Conservation (phyloP, 1,140 invertebrate species). For the Apocrypta bakeri region DNA sequence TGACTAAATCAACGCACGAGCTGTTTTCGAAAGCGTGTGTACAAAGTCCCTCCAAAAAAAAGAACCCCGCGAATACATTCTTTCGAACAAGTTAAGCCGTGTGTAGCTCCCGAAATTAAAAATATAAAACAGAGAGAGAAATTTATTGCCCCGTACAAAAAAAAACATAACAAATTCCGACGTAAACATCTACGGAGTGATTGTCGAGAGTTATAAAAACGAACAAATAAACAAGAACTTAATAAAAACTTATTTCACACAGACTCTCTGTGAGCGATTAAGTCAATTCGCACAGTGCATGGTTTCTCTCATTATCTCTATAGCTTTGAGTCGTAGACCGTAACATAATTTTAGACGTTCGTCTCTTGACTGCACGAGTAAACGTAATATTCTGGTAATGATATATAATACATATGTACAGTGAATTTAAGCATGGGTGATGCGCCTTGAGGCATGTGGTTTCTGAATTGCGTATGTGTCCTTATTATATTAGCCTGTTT, state of each 20-base stretch:
- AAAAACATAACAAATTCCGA: neutral
- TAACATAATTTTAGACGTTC: neutral
- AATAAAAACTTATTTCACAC: neutral
- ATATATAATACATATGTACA: too few relatives aligned
- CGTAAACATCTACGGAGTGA: neutral
- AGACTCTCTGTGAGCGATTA: neutral
- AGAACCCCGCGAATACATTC: neutral
- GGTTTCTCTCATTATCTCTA: neutral
- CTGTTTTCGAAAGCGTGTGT: neutral
- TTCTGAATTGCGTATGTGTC: neutral
- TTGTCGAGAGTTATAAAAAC: neutral
- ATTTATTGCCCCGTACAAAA: neutral
- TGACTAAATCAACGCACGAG: neutral
- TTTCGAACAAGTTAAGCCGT: neutral
- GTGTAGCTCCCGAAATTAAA: neutral
- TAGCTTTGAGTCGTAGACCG: neutral
- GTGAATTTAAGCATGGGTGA: neutral
- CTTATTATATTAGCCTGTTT: neutral
- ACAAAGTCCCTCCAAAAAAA: neutral
- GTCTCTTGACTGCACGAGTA: neutral
- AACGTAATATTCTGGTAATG: neutral
- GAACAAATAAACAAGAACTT: neutral
- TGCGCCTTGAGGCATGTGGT: neutral
- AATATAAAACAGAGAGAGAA: neutral
- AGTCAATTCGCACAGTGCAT: neutral